Evolutionary conservation across 1,140 invertebrate species (phyloP).

Genomic region (Thaumetopoea pityocampa): DNA sequence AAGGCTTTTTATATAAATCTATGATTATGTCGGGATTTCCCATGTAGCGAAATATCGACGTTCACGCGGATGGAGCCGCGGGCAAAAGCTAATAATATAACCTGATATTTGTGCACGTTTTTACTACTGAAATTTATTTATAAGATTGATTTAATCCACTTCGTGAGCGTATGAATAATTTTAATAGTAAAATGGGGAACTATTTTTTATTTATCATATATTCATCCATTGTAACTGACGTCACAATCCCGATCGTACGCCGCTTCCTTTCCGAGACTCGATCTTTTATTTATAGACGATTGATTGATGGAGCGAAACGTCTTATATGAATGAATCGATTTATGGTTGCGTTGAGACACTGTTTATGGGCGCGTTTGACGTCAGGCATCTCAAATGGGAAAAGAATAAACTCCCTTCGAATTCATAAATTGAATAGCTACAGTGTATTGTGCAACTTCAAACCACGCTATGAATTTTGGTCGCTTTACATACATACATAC

Average conservation of each 20-base stretch:
- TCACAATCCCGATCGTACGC: conserved; percentile 49
- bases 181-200: no score
- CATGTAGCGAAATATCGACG: no score
- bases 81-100: no score
- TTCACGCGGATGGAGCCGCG: no score
- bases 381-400: conserved; percentile 55
- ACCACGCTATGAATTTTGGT: conserved; percentile 7
- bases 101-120: no score
- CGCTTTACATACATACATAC: no score
- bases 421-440: conserved; percentile 15
- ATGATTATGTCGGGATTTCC: no score
- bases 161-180: no score
- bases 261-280: conserved; percentile 41
- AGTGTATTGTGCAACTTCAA: conserved; percentile 3
- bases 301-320: conserved; percentile 64
- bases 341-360: conserved; percentile 57
- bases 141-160: no score
- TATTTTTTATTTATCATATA: no score
- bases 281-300: conserved; percentile 70
- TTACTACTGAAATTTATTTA: no score
- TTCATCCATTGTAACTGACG: conserved; percentile 45
- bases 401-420: conserved; percentile 38
- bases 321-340: conserved; percentile 70
- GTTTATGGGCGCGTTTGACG: conserved; percentile 58
- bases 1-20: no score